phyloP scores from a whole-genome alignment of 2,113 vertebrate species.

The Sigmodon hispidus region DNA sequence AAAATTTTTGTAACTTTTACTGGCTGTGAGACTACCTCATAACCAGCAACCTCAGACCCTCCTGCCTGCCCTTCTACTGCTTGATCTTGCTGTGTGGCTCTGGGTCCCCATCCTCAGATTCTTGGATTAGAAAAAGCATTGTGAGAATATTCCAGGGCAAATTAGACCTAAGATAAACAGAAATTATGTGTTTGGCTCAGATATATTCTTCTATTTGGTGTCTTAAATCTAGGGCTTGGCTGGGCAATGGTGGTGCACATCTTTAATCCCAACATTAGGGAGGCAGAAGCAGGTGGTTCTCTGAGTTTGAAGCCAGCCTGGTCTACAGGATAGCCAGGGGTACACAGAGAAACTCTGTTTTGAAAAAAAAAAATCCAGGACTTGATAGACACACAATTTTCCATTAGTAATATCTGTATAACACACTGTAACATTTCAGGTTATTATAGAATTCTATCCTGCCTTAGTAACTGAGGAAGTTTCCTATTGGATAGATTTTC shows the following conservation, averaged over 20 bases:
- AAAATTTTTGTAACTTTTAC: neutral
- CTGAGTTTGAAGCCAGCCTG: neutral
- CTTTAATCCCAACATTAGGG: neutral
- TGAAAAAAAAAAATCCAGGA: neutral
- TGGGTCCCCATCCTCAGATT: neutral
- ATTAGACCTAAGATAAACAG: neutral
- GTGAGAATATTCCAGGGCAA: neutral
- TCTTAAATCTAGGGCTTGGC: neutral
- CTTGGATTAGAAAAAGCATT: neutral
- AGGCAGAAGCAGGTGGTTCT: neutral
- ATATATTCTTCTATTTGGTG: neutral
- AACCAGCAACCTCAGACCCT: neutral
- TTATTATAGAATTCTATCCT: neutral
- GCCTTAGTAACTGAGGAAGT: neutral
- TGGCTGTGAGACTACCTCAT: neutral
- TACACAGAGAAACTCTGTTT: neutral
- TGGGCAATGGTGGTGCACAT: neutral
- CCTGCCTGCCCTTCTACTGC: neutral
- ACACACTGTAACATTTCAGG: too few relatives aligned
- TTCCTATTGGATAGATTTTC: too few relatives aligned
- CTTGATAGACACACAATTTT: neutral
- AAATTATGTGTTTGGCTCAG: neutral
- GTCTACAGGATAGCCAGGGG: neutral
- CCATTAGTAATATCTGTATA: neutral
- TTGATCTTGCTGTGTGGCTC: too few relatives aligned